These are phyloP conservation scores for Crotalus viridis DNA, from an alignment of 2,113 vertebrate genomes.

Conservation along the genomic window DNA sequence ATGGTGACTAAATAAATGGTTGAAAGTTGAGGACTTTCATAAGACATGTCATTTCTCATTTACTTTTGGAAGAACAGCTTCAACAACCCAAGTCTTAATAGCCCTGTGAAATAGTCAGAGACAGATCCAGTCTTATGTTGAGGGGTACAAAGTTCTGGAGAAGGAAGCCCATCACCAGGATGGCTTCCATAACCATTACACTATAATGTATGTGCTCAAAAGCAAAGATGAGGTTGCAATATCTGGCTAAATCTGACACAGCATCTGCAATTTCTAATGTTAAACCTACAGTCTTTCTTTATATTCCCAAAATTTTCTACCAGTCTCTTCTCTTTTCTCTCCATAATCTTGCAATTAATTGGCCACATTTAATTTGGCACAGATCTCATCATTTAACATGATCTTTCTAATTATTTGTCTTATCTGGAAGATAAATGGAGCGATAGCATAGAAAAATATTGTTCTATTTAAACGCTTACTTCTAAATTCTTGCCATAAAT, in stretches of 20 bases:
- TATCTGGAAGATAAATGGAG: constrained; percentile 15
- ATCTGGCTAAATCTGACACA: background rate
- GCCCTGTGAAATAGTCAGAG: background rate
- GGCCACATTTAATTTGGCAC: constrained; percentile 20
- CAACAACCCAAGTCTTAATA: background rate
- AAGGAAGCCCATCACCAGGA: background rate
- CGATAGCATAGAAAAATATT: constrained; percentile 9
- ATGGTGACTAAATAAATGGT: background rate
- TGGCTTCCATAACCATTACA: background rate
- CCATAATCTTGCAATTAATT: background rate
- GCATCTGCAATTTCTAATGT: background rate
- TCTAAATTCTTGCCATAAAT: constrained; percentile 29
- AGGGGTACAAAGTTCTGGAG: background rate
- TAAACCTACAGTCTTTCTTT: background rate
- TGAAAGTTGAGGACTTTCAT: background rate
- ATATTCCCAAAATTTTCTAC: background rate
- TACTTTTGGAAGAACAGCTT: background rate
- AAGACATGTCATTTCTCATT: background rate
- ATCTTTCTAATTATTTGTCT: constrained; percentile 34
- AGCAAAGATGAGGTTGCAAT: background rate
- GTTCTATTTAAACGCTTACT: background rate
- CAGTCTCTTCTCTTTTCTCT: background rate
- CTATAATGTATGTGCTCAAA: background rate
- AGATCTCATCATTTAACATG: background rate
- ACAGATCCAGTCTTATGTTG: background rate